Evolutionary conservation across 1,140 invertebrate species (phyloP), one percentile per base, ranked within the genome.

Genomic region (Drosophila lacertosa): DNA sequence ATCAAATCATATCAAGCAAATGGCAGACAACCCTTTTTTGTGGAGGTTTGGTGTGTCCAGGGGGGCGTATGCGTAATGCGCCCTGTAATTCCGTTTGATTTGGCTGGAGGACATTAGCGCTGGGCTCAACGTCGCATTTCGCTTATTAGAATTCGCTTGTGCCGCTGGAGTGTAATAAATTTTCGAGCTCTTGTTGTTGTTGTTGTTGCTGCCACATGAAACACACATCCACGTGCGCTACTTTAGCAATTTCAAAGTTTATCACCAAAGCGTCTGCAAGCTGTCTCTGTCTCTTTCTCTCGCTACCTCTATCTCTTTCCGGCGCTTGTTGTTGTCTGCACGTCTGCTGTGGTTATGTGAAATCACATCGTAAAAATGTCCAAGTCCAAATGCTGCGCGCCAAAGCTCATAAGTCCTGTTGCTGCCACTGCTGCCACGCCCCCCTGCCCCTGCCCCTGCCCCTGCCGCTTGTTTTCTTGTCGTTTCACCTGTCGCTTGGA

Each of bases 281-380:
- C 80, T 77, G 59, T 35, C 53, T 53, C 45, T 24, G 20, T 55
- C 37, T 2, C 26, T 5, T 20, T 11, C 22, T 50, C 9, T 4
- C 24, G 18, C 7, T 33, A 13, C 16, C 16, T 40, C 40, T 44
- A 18, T 53, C 42, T 57, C 35, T 58, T 39, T 13, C 39, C 20
- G 13, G 13, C 10, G 24, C 16, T 45, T 44, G 24, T 55, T 77
- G 33, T 68, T 74, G 81, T 88, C 82, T 86, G 77, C 82, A 84
- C 71, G 77, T 88, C 77, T 88, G 77, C 74, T 88, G 82, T 88
- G 83, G 82, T 88, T 89, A 89, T 88, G 82, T 78, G 82, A 90
- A 90, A 82, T 90, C 82, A 84, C 67, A 78, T 90, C 88, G 89
- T 90, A 89, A 90, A 90, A 90, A 86, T 84, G 82, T 78, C 82